Percentiles rank a stretch among this genome's conserved stretches.
Conservation (phyloP, 2,888 invertebrate genomes). For the Aquatica leii region DNA sequence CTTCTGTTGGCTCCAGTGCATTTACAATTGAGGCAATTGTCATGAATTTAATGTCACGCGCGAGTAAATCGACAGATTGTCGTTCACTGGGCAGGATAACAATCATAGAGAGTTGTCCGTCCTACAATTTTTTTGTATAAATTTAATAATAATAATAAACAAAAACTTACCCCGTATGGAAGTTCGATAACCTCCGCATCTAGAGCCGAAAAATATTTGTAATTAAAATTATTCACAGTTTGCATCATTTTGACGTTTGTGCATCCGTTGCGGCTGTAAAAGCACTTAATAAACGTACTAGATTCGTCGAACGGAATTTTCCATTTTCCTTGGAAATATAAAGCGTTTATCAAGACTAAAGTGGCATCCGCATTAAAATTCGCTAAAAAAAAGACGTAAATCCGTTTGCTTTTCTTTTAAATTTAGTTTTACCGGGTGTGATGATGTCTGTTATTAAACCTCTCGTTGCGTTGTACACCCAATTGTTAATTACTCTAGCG, state of each 20-base stretch:
- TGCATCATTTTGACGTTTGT: conserved; percentile 74
- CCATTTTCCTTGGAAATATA: conserved; percentile 85
- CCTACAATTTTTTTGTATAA: conserved; percentile 58
- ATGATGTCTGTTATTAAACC: conserved; percentile 66
- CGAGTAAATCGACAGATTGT: conserved; percentile 62
- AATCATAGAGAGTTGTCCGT: conserved; percentile 69
- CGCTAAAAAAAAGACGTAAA: conserved; percentile 56
- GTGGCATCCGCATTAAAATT: conserved; percentile 64
- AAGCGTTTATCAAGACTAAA: conserved; percentile 77
- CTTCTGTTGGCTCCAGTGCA: conserved; percentile 62
- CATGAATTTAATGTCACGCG: conserved; percentile 66
- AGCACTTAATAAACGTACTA: conserved; percentile 66
- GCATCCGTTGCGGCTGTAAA: conserved; percentile 70
- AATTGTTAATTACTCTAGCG: conserved; percentile 65
- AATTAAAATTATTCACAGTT: conserved; percentile 68
- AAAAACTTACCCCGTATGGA: conserved; percentile 73
- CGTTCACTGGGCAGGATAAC: conserved; percentile 67
- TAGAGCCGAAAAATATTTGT: conserved; percentile 67
- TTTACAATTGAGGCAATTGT: conserved; percentile 63
- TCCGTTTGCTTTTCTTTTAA: neutral
- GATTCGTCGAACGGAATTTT: conserved; percentile 68
- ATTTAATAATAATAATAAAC: neutral
- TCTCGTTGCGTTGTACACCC: conserved; percentile 66
- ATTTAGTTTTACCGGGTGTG: conserved; percentile 60
- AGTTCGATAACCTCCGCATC: conserved; percentile 75